Evolutionary conservation across 2,113 vertebrate species (phyloP).

Genomic region (Chroicocephalus ridibundus): DNA sequence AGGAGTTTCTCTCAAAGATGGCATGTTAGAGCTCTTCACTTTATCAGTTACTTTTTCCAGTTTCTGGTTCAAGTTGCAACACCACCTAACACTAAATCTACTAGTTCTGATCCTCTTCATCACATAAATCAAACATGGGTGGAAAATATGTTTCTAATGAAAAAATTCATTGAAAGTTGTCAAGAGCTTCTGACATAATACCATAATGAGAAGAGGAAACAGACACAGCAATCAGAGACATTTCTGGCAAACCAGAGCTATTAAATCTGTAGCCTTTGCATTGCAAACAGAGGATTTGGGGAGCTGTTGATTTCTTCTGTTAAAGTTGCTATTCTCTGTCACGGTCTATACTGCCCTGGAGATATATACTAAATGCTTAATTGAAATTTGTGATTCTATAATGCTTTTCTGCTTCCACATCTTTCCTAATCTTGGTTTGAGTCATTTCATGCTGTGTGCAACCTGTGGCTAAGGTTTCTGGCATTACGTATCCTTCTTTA

Average conservation of each 20-base stretch:
- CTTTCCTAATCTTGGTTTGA: neutral
- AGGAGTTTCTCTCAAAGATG: neutral
- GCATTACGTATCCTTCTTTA: neutral
- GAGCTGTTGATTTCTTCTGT: neutral
- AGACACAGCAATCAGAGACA: neutral
- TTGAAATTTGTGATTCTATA: neutral
- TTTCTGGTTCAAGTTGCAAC: neutral
- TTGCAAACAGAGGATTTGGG: neutral
- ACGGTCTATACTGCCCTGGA: neutral
- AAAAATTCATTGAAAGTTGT: neutral
- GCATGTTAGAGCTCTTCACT: neutral
- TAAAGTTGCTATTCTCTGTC: neutral
- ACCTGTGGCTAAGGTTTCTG: neutral
- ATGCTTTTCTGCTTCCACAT: neutral
- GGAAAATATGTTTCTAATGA: neutral
- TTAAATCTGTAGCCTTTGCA: neutral
- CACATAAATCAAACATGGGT: neutral
- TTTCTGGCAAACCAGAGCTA: neutral
- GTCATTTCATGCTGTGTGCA: neutral
- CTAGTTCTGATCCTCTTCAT: neutral
- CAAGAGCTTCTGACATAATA: neutral
- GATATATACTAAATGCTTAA: neutral
- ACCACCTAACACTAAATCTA: neutral
- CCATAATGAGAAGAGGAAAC: neutral
- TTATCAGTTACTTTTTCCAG: neutral